These are phyloP conservation scores for Campylomormyrus tamandua DNA, from an alignment of 2,113 vertebrate species.

Conservation along the genomic window DNA sequence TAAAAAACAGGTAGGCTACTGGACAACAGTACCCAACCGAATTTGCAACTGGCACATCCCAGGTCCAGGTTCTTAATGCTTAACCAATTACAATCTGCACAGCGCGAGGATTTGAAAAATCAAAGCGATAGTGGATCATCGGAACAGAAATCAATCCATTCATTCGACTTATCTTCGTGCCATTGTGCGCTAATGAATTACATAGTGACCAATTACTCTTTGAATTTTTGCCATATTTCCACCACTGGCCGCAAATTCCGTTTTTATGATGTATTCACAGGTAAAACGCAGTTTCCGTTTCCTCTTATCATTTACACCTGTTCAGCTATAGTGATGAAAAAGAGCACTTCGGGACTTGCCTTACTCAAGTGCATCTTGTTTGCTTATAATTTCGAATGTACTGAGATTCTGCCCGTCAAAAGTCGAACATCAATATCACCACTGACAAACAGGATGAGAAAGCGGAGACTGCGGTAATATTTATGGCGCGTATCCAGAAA, in stretches of 20 bases:
- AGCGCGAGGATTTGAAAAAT: not conserved
- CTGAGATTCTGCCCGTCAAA: not conserved
- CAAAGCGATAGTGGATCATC: not conserved
- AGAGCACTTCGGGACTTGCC: not conserved
- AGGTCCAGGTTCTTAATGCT: not conserved
- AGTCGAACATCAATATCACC: slow-evolving; percentile 2
- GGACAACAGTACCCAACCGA: not conserved
- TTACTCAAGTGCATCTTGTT: slow-evolving; percentile 11
- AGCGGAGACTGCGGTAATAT: not conserved
- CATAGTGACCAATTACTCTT: too few relatives aligned
- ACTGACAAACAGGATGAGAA: not conserved
- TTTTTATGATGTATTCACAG: not conserved
- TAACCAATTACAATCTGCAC: not conserved
- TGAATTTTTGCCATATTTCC: not conserved
- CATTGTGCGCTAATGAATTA: too few relatives aligned
- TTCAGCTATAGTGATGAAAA: not conserved
- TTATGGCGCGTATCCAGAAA: not conserved
- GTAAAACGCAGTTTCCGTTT: not conserved
- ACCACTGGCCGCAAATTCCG: not conserved
- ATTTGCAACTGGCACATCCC: not conserved
- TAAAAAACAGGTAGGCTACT: not conserved
- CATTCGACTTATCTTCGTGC: not conserved
- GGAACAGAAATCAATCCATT: not conserved
- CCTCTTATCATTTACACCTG: not conserved
- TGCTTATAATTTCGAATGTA: slow-evolving; percentile 21